phyloP scores from a whole-genome alignment of 2,113 vertebrate genomes.

The Ictalurus furcatus region DNA sequence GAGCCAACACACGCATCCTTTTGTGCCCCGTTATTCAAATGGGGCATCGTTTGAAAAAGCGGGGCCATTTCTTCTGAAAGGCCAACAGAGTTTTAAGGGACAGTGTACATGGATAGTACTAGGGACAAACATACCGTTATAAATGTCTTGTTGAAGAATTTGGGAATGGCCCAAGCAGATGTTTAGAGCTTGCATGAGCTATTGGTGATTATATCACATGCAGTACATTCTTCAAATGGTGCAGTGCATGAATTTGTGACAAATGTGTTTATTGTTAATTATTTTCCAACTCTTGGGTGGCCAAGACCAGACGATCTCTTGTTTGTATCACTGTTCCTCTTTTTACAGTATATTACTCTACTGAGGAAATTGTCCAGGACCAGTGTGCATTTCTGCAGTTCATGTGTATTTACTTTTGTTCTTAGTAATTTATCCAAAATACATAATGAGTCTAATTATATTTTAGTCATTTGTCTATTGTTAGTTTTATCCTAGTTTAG shows the following conservation, averaged over 20 bases:
- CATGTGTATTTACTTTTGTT: not conserved
- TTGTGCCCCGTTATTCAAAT: slow-evolving; percentile 68
- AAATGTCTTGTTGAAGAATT: slow-evolving; percentile 53
- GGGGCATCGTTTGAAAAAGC: slow-evolving; percentile 63
- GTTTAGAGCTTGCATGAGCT: slow-evolving; percentile 34
- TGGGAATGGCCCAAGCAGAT: slow-evolving; percentile 47
- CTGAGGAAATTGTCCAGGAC: not conserved
- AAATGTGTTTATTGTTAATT: slow-evolving; percentile 39
- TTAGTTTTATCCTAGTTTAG: not conserved
- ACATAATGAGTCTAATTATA: not conserved
- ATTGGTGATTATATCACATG: slow-evolving; percentile 36
- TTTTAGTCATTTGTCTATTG: not conserved
- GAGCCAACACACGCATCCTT: slow-evolving; percentile 64
- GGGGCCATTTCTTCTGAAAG: slow-evolving; percentile 53
- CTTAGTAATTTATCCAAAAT: not conserved
- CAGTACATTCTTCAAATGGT: slow-evolving; percentile 33
- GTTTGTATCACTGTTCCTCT: not conserved
- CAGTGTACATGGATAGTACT: slow-evolving; percentile 48
- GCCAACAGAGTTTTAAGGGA: slow-evolving; percentile 54
- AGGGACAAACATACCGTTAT: slow-evolving; percentile 39
- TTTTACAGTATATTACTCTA: not conserved
- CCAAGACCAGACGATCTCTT: not conserved
- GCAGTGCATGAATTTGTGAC: slow-evolving; percentile 18
- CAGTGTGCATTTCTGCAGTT: not conserved
- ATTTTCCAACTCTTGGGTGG: slow-evolving; percentile 30